These are phyloP conservation scores for Mormyrus proboscirostris DNA, from an alignment of 2,797 vertebrate species.

Conservation along the genomic window DNA sequence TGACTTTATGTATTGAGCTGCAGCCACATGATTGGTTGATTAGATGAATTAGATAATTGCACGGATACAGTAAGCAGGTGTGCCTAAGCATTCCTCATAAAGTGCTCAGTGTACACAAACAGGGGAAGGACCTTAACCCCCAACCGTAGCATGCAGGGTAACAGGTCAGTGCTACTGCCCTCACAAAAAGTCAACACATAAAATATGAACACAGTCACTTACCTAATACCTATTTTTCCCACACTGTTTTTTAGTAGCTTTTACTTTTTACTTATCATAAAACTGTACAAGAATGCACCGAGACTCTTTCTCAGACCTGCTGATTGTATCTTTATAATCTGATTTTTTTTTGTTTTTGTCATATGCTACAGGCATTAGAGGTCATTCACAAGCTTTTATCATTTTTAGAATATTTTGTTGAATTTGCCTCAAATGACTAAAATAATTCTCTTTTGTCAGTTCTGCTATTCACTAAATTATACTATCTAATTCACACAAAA, in stretches of 20 bases:
- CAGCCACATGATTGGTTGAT: background rate
- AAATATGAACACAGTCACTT: background rate
- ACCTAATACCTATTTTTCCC: background rate
- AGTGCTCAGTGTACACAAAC: background rate
- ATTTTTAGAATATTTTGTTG: background rate
- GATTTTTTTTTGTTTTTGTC: background rate
- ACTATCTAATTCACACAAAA: background rate
- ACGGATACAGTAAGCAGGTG: background rate
- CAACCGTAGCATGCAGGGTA: background rate
- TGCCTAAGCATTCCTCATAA: background rate
- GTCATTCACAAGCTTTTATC: background rate
- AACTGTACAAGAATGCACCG: background rate
- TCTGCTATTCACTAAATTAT: background rate
- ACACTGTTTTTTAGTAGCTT: background rate
- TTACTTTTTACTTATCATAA: background rate
- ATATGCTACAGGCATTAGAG: background rate
- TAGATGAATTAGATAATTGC: background rate
- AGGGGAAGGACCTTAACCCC: background rate
- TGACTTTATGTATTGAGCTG: background rate
- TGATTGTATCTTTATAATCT: background rate
- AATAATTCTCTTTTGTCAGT: background rate
- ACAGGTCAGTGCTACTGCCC: background rate
- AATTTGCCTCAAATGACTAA: background rate
- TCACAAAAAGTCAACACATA: background rate
- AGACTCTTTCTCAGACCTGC: background rate